Evolutionary conservation across 2,888 invertebrate genomes (phyloP), one percentile per base, ranked within the genome.

Genomic region (Orchesellides sinensis): DNA sequence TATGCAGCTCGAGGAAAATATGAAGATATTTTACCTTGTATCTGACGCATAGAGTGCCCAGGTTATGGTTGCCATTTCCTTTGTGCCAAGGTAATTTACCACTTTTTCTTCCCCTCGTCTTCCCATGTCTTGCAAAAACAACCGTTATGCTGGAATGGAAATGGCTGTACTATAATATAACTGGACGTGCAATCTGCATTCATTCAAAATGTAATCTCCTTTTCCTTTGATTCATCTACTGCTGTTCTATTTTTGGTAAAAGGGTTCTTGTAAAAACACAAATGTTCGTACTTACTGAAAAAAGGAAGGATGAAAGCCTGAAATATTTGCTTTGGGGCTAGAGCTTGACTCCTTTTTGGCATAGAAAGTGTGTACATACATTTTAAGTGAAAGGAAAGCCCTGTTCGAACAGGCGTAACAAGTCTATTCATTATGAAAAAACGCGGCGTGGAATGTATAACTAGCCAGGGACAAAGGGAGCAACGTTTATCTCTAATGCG

Each of bases 311-410:
- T 40, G 56, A 32, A 68, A 68, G 29, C 27, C 56, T 59, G 72
- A 72, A 72, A 72, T 72, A 72, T 72, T 56, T 59, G 56, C 45
- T 59, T 40, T 54, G 59, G 25, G 72, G 72, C 72, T 59, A 72
- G 54, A 72, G 52, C 25, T 47, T 73, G 49, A 73, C 73, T 73
- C 73, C 73, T 63, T 49, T 73, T 73, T 49, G 73, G 63, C 73
- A 73, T 61, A 40, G 4, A 40, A 25, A 25, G 23, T 6, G 5
- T 56, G 14, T 56, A 56, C 25, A 14, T 56, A 14, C 14, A 56
- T 23, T n/a, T n/a, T n/a, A n/a, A 56, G 27, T 6, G 23, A 27
- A 56, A 25, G 12, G 3, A 56, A 56, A 4, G 25, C 25, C 25
- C 25, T 25, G 8, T 56, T 54, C 8, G 10, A 54, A n/a, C n/a